Conservation (phyloP, 1,140 invertebrate species). For the Tetramorium alpestre region DNA sequence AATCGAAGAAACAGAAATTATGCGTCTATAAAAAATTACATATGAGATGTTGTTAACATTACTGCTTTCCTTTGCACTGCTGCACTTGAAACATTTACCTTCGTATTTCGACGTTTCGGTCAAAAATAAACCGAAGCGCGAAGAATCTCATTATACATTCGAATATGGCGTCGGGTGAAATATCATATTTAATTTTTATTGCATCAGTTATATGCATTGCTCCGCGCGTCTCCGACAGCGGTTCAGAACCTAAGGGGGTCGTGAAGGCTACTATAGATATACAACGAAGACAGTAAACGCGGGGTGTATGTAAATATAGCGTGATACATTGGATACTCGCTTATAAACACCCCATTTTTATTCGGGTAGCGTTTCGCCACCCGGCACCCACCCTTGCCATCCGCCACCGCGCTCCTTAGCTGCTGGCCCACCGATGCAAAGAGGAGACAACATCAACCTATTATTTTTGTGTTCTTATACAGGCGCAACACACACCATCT, state of each 20-base stretch:
- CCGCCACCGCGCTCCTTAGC: conserved; percentile 65
- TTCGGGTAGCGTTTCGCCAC: conserved; percentile 82
- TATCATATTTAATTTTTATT: conserved; percentile 86
- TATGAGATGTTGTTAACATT: not conserved
- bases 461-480: conserved; percentile 79
- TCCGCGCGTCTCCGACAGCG: conserved; percentile 51
- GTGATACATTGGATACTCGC: conserved; percentile 86
- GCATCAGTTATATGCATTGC: conserved; percentile 79
- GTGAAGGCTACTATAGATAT: conserved; percentile 60
- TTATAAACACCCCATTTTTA: conserved; percentile 87
- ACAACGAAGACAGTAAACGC: conserved; percentile 70
- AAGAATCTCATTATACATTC: conserved; percentile 76
- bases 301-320: conserved; percentile 85
- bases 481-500: conserved; percentile 63
- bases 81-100: not conserved
- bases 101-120: not conserved
- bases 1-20: not conserved
- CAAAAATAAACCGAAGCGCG: not conserved
- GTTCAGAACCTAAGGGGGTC: conserved; percentile 34
- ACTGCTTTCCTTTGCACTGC: not conserved
- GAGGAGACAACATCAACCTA: conserved; percentile 72
- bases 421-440: conserved; percentile 61
- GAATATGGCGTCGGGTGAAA: conserved; percentile 70
- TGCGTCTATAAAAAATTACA: not conserved
- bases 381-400: conserved; percentile 50